phyloP scores from a whole-genome alignment of 2,888 invertebrate species.

The Ganaspis brasiliensis region DNA sequence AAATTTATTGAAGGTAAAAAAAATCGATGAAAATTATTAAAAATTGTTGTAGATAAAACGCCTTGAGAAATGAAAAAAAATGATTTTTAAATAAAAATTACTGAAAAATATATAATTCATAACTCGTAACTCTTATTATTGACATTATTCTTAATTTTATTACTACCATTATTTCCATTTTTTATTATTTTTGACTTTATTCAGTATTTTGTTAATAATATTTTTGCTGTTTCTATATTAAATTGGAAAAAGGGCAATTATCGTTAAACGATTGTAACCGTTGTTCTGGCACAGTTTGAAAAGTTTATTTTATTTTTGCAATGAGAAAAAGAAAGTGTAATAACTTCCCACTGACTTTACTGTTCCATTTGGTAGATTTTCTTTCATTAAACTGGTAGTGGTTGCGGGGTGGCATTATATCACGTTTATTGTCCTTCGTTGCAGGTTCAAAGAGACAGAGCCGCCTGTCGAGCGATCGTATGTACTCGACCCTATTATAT shows the following conservation, averaged over 20 bases:
- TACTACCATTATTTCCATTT: no score
- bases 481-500: constrained; percentile 84
- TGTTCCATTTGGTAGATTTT: background rate
- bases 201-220: background rate
- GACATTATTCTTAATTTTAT: no score
- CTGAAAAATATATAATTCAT: no score
- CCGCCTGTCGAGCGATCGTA: constrained; percentile 92
- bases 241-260: background rate
- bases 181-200: background rate
- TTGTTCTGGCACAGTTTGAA: background rate
- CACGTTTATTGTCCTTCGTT: constrained; percentile 81
- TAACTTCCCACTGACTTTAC: constrained; percentile 28
- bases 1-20: no score
- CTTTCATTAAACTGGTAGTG: constrained; percentile 57
- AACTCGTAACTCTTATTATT: no score
- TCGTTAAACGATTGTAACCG: background rate
- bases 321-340: background rate
- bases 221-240: background rate
- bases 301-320: constrained; percentile 6
- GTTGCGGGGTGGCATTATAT: constrained; percentile 69
- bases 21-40: no score
- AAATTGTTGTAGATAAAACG: no score
- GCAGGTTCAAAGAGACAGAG: constrained; percentile 93
- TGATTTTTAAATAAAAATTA: no score
- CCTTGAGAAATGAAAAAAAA: no score